phyloP scores from a whole-genome alignment of 2,797 vertebrate species.

The Antennarius maculatus region DNA sequence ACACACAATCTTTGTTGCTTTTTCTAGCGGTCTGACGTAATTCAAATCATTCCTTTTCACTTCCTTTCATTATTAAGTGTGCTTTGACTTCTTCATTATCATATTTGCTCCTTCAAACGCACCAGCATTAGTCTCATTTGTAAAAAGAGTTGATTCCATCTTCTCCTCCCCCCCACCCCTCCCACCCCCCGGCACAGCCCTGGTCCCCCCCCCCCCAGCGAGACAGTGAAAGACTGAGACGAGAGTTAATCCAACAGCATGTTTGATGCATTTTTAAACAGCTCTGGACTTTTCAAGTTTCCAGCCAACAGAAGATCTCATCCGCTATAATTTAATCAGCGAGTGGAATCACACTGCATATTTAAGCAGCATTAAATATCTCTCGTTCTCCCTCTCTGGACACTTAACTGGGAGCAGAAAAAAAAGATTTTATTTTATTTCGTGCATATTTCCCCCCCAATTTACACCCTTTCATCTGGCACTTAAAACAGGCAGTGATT shows the following conservation, averaged over 20 bases:
- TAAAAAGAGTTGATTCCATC: slow-evolving; percentile 37
- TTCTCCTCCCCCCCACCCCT: neutral
- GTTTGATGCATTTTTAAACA: slow-evolving; percentile 87
- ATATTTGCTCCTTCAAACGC: slow-evolving; percentile 61
- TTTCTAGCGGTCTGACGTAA: slow-evolving; percentile 35
- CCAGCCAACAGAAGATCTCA: slow-evolving; percentile 76
- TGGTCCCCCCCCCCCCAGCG: slow-evolving; percentile 22
- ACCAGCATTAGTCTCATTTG: slow-evolving; percentile 49
- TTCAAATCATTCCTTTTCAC: slow-evolving; percentile 47
- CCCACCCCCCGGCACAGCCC: slow-evolving; percentile 6
- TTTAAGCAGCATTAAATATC: slow-evolving; percentile 84
- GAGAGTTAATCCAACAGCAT: slow-evolving; percentile 80
- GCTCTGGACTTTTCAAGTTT: slow-evolving; percentile 79
- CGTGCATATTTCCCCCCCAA: slow-evolving; percentile 60
- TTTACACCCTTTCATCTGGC: slow-evolving; percentile 75
- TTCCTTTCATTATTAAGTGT: slow-evolving; percentile 48
- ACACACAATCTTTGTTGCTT: slow-evolving; percentile 38
- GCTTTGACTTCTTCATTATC: slow-evolving; percentile 52
- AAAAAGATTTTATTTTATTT: slow-evolving; percentile 72
- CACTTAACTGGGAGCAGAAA: slow-evolving; percentile 69
- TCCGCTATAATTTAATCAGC: slow-evolving; percentile 83
- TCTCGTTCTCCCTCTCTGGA: slow-evolving; percentile 69
- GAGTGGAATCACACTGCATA: slow-evolving; percentile 82
- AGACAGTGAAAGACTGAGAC: slow-evolving; percentile 69
- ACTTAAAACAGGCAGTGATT: slow-evolving; percentile 75